These are phyloP conservation scores for Diachrysia chrysitis DNA, from an alignment of 2,888 invertebrate species.

Conservation along the genomic window DNA sequence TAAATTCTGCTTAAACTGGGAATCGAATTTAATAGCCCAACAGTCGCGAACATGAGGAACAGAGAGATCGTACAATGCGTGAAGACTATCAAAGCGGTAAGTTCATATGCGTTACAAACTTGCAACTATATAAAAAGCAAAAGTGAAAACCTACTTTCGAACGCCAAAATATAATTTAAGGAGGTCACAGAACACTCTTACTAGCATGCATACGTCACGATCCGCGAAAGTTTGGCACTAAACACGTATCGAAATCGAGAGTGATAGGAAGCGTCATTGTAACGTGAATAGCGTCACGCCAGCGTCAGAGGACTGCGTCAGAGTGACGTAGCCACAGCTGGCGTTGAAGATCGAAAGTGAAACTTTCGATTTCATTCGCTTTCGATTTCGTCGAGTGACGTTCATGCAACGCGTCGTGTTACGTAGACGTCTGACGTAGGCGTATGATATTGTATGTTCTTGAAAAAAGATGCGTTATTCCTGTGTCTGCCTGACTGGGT, in stretches of 20 bases:
- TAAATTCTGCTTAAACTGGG: background rate
- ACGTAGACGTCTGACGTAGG: slow-evolving; percentile 12
- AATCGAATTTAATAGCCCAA: background rate
- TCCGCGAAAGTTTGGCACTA: slow-evolving; percentile 58
- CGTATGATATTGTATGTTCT: background rate
- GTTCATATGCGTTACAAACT: slow-evolving; percentile 14
- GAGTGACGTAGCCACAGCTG: slow-evolving; percentile 46
- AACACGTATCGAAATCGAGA: slow-evolving; percentile 60
- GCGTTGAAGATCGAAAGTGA: slow-evolving; percentile 31
- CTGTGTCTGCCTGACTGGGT: no score
- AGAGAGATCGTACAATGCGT: no score
- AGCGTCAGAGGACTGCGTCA: slow-evolving; percentile 35
- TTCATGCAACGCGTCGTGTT: slow-evolving; percentile 23
- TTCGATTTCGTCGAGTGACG: slow-evolving; percentile 54
- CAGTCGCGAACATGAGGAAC: no score
- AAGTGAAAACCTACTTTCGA: slow-evolving; percentile 36
- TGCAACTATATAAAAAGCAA: slow-evolving; percentile 12
- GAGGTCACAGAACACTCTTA: slow-evolving; percentile 25
- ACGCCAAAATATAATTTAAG: slow-evolving; percentile 21
- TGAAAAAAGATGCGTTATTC: no score
- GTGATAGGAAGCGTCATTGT: slow-evolving; percentile 46
- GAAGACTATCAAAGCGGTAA: no score
- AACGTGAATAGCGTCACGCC: slow-evolving; percentile 39
- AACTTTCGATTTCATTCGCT: slow-evolving; percentile 62
- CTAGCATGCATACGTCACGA: slow-evolving; percentile 25